These are phyloP conservation scores for Drymodes brunneopygia DNA, from an alignment of 2,113 vertebrate species.

Conservation along the genomic window DNA sequence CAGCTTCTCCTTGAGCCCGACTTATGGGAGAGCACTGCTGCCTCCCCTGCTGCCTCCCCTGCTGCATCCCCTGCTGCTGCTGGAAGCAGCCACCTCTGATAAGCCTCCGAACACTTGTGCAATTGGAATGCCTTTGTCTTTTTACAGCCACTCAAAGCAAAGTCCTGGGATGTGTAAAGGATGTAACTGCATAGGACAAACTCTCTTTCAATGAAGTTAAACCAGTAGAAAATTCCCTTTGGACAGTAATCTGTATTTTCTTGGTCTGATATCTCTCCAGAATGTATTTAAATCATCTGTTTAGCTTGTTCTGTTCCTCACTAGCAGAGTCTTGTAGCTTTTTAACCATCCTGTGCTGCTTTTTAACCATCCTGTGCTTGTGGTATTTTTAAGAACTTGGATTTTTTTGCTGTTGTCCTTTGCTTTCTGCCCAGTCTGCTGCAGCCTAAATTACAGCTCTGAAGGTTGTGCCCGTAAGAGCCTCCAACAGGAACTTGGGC, in stretches of 20 bases:
- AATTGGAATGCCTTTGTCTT: not conserved
- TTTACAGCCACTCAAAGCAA: not conserved
- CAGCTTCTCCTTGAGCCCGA: slow-evolving; percentile 62
- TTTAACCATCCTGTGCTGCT: not conserved
- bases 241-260: not conserved
- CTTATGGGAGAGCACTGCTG: not conserved
- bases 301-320: not conserved
- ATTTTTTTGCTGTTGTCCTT: not conserved
- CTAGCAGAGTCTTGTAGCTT: not conserved
- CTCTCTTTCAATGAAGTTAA: not conserved
- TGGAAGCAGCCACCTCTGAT: not conserved
- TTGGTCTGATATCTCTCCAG: not conserved
- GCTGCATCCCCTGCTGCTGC: not conserved
- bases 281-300: not conserved
- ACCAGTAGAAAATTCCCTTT: not conserved
- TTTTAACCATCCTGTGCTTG: not conserved
- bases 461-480: not conserved
- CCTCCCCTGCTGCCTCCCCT: not conserved
- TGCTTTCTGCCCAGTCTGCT: not conserved
- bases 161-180: not conserved
- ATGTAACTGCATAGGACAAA: not conserved
- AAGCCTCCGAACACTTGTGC: not conserved
- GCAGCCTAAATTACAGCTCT: not conserved
- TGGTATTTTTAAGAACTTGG: not conserved
- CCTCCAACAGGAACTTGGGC: not conserved